Conservation (phyloP, 2,888 invertebrate genomes). For the Yponomeuta evonymella region DNA sequence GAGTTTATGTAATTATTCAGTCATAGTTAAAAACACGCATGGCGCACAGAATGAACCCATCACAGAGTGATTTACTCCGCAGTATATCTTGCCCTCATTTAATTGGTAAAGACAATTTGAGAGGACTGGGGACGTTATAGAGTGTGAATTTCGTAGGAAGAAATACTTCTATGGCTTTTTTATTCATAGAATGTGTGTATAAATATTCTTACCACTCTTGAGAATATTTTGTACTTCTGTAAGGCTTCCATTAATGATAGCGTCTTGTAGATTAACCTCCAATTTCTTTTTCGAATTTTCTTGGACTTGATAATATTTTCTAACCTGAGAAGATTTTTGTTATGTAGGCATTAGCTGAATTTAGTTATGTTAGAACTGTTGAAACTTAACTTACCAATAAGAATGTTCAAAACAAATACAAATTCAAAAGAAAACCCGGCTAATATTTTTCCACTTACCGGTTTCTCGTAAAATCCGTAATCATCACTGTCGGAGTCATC, state of each 20-base stretch:
- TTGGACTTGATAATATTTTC: constrained; percentile 32
- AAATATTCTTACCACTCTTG: constrained; percentile 32
- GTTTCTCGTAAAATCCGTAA: constrained; percentile 52
- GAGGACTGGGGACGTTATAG: no score
- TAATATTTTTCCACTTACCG: constrained; percentile 35
- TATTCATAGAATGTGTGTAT: no score
- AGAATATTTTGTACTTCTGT: constrained; percentile 47
- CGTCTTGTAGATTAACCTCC: constrained; percentile 55
- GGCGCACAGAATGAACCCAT: no score
- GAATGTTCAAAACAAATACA: background rate
- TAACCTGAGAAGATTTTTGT: constrained; percentile 31
- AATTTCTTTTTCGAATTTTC: constrained; percentile 44
- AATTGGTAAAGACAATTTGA: no score
- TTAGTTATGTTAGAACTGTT: background rate
- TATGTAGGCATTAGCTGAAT: background rate
- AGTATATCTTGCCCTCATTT: no score
- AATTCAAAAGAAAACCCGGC: background rate
- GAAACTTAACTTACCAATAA: no score
- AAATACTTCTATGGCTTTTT: no score
- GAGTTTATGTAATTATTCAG: no score
- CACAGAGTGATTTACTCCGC: no score
- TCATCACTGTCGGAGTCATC: constrained; percentile 62
- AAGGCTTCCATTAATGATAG: constrained; percentile 54
- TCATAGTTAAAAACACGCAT: no score
- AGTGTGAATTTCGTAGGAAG: no score